phyloP scores from a whole-genome alignment of 2,113 vertebrate genomes.

The Gadus macrocephalus region DNA sequence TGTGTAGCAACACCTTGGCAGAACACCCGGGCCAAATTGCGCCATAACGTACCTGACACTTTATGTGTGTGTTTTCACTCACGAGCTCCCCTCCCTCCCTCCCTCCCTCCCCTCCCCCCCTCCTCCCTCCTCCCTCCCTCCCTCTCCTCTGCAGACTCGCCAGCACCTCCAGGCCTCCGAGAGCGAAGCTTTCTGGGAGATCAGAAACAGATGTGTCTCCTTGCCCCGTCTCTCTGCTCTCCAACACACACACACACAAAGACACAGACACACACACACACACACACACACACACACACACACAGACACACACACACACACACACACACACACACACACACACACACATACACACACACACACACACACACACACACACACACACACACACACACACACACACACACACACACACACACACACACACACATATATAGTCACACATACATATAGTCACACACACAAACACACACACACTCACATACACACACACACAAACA shows the following conservation, averaged over 20 bases:
- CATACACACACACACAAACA: neutral
- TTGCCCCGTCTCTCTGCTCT: constrained; percentile 49
- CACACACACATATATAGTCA: constrained; percentile 29
- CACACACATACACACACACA: neutral
- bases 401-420: neutral
- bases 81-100: constrained; percentile 1
- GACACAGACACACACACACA: neutral
- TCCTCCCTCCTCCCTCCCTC: constrained; percentile 30
- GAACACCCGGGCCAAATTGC: constrained; percentile 26
- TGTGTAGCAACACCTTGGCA: constrained; percentile 12
- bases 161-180: constrained; percentile 60
- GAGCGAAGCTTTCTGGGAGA: constrained; percentile 62
- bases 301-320: neutral
- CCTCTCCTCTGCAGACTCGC: constrained; percentile 48
- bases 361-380: neutral
- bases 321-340: no score
- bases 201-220: constrained; percentile 76
- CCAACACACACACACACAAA: neutral
- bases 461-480: neutral
- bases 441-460: neutral
- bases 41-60: constrained; percentile 36
- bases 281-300: neutral
- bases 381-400: constrained; percentile 6
- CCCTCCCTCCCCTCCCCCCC: constrained; percentile 6
- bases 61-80: constrained; percentile 56